Base-by-base conservation (phyloP, 1,140 invertebrate genomes). In the Planococcus citri region DNA sequence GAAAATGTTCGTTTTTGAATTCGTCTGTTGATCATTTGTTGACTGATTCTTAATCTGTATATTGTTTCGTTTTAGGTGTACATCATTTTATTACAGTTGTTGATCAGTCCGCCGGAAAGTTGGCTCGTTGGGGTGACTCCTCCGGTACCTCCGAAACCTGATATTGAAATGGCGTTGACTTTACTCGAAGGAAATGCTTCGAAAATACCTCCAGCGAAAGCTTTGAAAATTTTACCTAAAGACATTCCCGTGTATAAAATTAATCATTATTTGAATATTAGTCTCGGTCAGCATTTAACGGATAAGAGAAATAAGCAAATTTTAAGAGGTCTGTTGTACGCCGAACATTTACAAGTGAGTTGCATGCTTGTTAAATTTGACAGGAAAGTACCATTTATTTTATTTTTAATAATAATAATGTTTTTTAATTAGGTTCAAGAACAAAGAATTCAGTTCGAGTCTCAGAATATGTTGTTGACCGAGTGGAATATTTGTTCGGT, bases 401-500 rank as follows among this genome's bases (percentile, higher is more conserved):
- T n/a, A n/a, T n/a, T n/a, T n/a, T n/a, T n/a, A n/a, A n/a, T n/a
- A n/a, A n/a, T n/a, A n/a, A n/a, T n/a, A n/a, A n/a, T n/a, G n/a
- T n/a, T n/a, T n/a, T n/a, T n/a, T 74, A 27, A 72, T 79, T 81
- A 90, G 81, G 86, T 92, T 24, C 86, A 91, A 77, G 87, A 90
- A 75, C 81, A 89, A 72, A 84, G 90, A 73, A 87, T 91, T 77
- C 83, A 85, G 72, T 86, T 89, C 76, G 88, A 94, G 76, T 88
- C 87, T 1, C 87, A 91, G 77, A 88, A 83, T 73, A 86, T 94
- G 69, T 78, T 89, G 1, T 86, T 97, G 73, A 91, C 86, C 14
- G 92, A 96, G 74, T 86, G 87, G 71, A 92, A 91, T 75, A 85
- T 92, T 20, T 97, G 95, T 81, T 85, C 86, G 12, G 91, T 92